A percentile compares a stretch with the other conserved stretches of the same genome.
Evolutionary conservation across 2,888 invertebrate species (phyloP).

Genomic region (Corbicula japonica): DNA sequence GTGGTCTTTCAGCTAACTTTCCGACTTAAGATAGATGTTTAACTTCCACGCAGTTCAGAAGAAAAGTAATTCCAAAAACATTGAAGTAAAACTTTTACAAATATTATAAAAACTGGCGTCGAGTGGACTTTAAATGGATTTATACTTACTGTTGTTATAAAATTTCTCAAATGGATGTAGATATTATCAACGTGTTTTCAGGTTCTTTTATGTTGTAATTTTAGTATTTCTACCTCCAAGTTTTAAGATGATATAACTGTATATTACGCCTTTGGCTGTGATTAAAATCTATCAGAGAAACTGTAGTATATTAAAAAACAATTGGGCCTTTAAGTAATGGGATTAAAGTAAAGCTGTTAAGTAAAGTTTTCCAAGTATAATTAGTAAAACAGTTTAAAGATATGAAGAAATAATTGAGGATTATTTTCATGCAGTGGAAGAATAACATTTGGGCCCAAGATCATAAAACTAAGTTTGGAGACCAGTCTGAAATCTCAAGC

Average conservation of each 20-base stretch:
- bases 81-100: slow-evolving; percentile 19
- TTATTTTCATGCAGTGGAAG: too few relatives aligned
- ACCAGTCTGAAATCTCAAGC: too few relatives aligned
- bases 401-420: too few relatives aligned
- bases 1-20: too few relatives aligned
- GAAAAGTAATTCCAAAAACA: slow-evolving; percentile 27
- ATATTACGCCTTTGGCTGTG: slow-evolving; percentile 3
- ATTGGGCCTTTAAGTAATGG: too few relatives aligned
- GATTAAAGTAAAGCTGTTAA: too few relatives aligned
- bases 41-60: too few relatives aligned
- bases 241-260: slow-evolving; percentile 9
- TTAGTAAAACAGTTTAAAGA: too few relatives aligned
- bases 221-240: not conserved
- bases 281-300: slow-evolving; percentile 15
- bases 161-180: slow-evolving; percentile 17
- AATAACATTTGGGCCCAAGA: too few relatives aligned
- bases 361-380: too few relatives aligned
- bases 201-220: not conserved
- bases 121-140: slow-evolving; percentile 27
- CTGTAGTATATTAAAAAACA: slow-evolving; percentile 5
- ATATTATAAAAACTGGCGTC: slow-evolving; percentile 18
- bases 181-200: slow-evolving; percentile 7
- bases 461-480: too few relatives aligned
- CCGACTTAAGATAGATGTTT: too few relatives aligned
- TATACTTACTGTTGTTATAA: slow-evolving; percentile 14